Percentiles rank a stretch among this genome's conserved stretches.
Evolutionary conservation across 2,797 vertebrate genomes (phyloP).

Genomic region (Natrix natrix): DNA sequence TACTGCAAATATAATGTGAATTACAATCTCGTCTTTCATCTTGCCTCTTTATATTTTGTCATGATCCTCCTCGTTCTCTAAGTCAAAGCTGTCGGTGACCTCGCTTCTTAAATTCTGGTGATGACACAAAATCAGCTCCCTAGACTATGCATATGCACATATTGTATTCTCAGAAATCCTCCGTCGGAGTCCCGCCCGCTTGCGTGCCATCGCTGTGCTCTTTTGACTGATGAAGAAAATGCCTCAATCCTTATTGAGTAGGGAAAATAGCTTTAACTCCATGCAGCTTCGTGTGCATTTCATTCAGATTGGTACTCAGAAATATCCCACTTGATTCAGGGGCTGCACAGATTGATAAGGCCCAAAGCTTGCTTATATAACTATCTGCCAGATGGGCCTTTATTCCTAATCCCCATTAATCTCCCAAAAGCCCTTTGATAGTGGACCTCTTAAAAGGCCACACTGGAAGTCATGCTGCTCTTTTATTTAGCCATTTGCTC

Average conservation of each 20-base stretch:
- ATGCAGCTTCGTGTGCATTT: slow-evolving; percentile 8
- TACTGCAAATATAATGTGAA: slow-evolving; percentile 48
- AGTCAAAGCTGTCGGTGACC: slow-evolving; percentile 52
- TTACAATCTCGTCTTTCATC: slow-evolving; percentile 57
- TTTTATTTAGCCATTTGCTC: slow-evolving; percentile 76
- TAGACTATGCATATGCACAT: slow-evolving; percentile 47
- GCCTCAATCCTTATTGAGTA: slow-evolving; percentile 17
- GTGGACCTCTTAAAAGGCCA: slow-evolving; percentile 75
- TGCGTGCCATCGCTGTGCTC: slow-evolving; percentile 22
- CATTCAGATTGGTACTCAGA: slow-evolving; percentile 47
- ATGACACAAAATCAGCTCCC: slow-evolving; percentile 54
- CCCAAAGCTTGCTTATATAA: slow-evolving; percentile 77
- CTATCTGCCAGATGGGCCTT: slow-evolving; percentile 80
- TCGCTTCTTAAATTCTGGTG: slow-evolving; percentile 47
- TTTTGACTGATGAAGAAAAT: slow-evolving; percentile 45
- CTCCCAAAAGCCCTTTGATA: slow-evolving; percentile 76
- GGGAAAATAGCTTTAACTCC: slow-evolving; percentile 25
- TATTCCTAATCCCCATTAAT: slow-evolving; percentile 79
- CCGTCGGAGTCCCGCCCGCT: slow-evolving; percentile 23
- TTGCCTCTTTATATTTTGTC: slow-evolving; percentile 55
- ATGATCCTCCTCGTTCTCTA: slow-evolving; percentile 55
- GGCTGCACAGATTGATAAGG: slow-evolving; percentile 65
- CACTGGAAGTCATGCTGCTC: slow-evolving; percentile 76
- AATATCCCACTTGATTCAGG: slow-evolving; percentile 55
- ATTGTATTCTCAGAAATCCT: slow-evolving; percentile 50